These are phyloP conservation scores for Nasonia giraulti DNA, from an alignment of 1,140 invertebrate species.

Conservation along the genomic window DNA sequence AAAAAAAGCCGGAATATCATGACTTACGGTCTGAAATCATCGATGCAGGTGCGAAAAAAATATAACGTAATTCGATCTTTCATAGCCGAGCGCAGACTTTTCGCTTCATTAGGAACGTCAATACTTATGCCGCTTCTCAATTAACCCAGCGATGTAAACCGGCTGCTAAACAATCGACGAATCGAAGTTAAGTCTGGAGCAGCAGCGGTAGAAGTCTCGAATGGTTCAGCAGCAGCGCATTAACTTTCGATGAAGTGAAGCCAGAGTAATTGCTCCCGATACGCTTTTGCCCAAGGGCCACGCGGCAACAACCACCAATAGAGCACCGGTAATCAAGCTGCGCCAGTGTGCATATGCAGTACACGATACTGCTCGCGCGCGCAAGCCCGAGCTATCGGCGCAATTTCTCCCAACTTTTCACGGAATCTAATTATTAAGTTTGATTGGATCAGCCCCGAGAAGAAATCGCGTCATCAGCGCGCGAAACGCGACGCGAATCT, in stretches of 20 bases:
- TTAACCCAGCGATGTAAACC: background rate
- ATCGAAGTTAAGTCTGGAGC: constrained; percentile 1
- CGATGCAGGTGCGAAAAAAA: background rate
- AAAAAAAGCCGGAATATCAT: background rate
- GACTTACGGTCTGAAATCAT: background rate
- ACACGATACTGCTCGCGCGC: background rate
- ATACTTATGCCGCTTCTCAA: background rate
- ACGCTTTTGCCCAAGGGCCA: background rate
- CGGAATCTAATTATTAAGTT: constrained; percentile 64
- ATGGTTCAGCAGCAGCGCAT: background rate
- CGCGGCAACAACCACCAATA: background rate
- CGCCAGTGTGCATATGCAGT: background rate
- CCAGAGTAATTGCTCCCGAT: constrained; percentile 24
- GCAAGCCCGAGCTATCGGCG: background rate
- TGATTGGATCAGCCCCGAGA: constrained; percentile 58
- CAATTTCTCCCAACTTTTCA: constrained; percentile 53
- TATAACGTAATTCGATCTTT: background rate
- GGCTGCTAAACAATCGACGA: background rate
- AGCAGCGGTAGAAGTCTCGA: background rate
- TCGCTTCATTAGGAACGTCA: background rate
- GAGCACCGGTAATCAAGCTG: constrained; percentile 27
- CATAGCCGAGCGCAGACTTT: background rate
- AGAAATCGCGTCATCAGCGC: constrained; percentile 40
- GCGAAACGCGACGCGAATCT: too few species aligned
- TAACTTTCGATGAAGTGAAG: constrained; percentile 38